Evolutionary conservation across 2,888 invertebrate species (phyloP).

Genomic region (Lepidochitona cinerea): DNA sequence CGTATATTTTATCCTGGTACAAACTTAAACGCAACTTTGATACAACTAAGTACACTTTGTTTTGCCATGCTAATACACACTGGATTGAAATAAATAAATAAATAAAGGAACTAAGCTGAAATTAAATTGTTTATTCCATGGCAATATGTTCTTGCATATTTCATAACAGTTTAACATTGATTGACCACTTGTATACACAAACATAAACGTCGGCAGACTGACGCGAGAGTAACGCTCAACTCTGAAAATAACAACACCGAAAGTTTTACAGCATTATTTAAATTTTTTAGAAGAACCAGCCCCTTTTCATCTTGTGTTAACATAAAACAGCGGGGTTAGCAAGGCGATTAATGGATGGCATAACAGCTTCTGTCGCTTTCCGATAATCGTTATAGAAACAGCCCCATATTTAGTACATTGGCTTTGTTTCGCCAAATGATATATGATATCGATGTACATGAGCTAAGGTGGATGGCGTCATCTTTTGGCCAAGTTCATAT

Average conservation of each 20-base stretch:
- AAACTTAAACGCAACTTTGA: too few relatives aligned
- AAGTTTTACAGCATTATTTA: not conserved
- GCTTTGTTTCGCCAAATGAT: not conserved
- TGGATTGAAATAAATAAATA: too few relatives aligned
- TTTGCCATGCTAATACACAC: too few relatives aligned
- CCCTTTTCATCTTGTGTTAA: not conserved
- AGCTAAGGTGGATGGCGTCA: not conserved
- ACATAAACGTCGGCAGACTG: not conserved
- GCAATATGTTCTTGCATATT: constrained; percentile 3
- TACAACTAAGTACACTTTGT: too few relatives aligned
- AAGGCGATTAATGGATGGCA: too few relatives aligned
- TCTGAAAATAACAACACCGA: not conserved
- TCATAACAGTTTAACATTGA: constrained; percentile 8
- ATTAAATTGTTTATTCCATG: constrained; percentile 6
- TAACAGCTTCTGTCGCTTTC: constrained; percentile 4
- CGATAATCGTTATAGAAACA: not conserved
- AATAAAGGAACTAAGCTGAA: not conserved
- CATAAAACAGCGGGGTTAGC: too few relatives aligned
- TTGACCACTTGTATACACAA: constrained; percentile 6
- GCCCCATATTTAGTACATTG: not conserved
- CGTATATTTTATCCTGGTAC: too few relatives aligned
- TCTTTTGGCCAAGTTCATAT: not conserved
- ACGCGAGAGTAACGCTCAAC: not conserved
- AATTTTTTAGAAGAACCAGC: not conserved
- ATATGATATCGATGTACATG: not conserved